These are phyloP conservation scores for Scaptomyza caliginosa DNA, from an alignment of 2,888 invertebrate genomes.

Conservation along the genomic window DNA sequence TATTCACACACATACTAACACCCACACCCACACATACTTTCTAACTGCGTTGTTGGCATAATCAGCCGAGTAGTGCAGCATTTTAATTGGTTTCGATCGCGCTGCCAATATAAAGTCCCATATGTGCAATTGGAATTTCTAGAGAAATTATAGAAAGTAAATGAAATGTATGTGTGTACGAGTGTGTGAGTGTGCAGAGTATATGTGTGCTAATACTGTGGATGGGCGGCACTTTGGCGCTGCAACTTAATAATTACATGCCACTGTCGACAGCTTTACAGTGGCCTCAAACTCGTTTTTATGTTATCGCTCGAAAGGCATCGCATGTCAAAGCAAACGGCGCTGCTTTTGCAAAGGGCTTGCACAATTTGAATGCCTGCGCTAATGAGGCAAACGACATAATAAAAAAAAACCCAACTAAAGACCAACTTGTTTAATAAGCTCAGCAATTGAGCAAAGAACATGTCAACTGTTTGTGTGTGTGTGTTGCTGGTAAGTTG, in stretches of 20 bases:
- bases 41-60: constrained; percentile 57
- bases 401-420: constrained; percentile 10
- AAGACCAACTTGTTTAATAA: not conserved
- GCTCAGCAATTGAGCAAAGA: not conserved
- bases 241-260: constrained; percentile 67
- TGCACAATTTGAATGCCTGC: constrained; percentile 39
- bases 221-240: constrained; percentile 24
- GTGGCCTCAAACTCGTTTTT: constrained; percentile 23
- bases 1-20: constrained; percentile 51
- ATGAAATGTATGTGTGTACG: constrained; percentile 51
- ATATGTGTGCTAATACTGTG: constrained; percentile 17
- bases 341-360: constrained; percentile 2
- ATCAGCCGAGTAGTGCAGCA: constrained; percentile 69
- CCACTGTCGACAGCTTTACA: constrained; percentile 60
- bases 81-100: constrained; percentile 74
- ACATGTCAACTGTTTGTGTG: no score
- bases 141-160: constrained; percentile 77
- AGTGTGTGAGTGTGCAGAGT: not conserved
- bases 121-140: constrained; percentile 77
- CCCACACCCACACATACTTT: not conserved
- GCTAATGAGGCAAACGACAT: constrained; percentile 56
- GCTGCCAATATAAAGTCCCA: constrained; percentile 76
- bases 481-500: not conserved
- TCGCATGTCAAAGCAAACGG: constrained; percentile 57
- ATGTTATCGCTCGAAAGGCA: constrained; percentile 36